Percentiles rank a stretch among this genome's conserved stretches.
These are phyloP conservation scores for Drosophila nasuta DNA, from an alignment of 1,140 invertebrate species.

Conservation along the genomic window DNA sequence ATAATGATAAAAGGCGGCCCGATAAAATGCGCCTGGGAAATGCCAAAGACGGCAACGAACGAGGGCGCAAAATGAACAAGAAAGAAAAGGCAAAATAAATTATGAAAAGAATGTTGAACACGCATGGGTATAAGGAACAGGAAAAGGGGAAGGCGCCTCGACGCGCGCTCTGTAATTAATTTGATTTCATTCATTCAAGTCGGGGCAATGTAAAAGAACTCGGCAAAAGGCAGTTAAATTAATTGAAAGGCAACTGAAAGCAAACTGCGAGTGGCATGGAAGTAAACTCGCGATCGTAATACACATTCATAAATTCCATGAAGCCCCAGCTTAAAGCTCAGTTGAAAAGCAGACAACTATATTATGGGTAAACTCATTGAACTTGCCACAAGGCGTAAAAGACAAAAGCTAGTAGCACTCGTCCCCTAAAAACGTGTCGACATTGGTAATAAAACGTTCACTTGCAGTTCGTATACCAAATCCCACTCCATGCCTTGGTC, in stretches of 20 bases:
- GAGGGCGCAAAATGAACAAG: constrained; percentile 22
- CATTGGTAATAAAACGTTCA: constrained; percentile 79
- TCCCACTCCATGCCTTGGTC: constrained; percentile 17
- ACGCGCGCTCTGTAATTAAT: constrained; percentile 67
- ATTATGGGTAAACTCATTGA: constrained; percentile 34
- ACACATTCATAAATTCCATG: constrained; percentile 59
- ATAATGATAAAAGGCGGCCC: constrained; percentile 55
- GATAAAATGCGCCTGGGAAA: constrained; percentile 62
- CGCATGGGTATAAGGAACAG: constrained; percentile 71
- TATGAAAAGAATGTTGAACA: constrained; percentile 78
- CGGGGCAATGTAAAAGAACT: constrained; percentile 56
- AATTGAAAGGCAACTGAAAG: constrained; percentile 58
- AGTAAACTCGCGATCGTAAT: constrained; percentile 30
- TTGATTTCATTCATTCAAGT: constrained; percentile 77
- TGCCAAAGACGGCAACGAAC: constrained; percentile 55
- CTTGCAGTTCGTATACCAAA: constrained; percentile 55
- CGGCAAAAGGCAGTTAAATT: constrained; percentile 52
- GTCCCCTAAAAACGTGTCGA: constrained; percentile 59
- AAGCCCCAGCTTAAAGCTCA: constrained; percentile 37
- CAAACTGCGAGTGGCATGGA: constrained; percentile 11
- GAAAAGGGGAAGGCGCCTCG: constrained; percentile 5
- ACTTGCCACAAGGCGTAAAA: constrained; percentile 31
- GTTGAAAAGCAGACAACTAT: constrained; percentile 2
- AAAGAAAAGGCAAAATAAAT: constrained; percentile 64
- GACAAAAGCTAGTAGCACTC: constrained; percentile 36